These are phyloP conservation scores for Rousettus leschenaultii DNA, from an alignment of 2,113 vertebrate genomes.

Conservation along the genomic window DNA sequence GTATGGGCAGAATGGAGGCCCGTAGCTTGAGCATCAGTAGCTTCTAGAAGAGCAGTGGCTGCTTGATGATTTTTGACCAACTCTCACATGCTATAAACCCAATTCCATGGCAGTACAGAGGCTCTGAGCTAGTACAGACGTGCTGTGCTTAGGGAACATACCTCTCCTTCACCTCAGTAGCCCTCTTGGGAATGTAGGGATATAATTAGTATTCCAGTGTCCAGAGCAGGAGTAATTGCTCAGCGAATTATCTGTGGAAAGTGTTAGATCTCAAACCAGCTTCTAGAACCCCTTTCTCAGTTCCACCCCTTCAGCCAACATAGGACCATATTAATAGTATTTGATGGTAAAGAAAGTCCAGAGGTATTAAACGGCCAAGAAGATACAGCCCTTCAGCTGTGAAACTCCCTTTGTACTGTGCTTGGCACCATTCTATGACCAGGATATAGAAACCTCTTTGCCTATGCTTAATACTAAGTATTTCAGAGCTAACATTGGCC, in stretches of 20 bases:
- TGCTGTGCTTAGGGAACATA: background rate
- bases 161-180: background rate
- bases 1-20: background rate
- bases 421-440: background rate
- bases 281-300: slow-evolving; percentile 10
- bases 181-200: background rate
- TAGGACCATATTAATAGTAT: background rate
- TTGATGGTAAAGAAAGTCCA: background rate
- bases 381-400: background rate
- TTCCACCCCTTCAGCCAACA: background rate
- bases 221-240: background rate
- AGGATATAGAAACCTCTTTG: background rate
- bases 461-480: background rate
- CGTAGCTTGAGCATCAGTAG: background rate
- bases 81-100: background rate
- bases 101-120: background rate
- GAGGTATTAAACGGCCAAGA: background rate
- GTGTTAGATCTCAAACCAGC: background rate
- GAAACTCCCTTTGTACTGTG: background rate
- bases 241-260: background rate
- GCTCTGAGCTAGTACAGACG: background rate
- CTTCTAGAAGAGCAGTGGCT: background rate
- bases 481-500: background rate
- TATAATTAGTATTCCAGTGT: background rate
- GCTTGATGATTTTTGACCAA: background rate